These are phyloP conservation scores for Agrochola lota DNA, from an alignment of 2,888 invertebrate species.

Conservation along the genomic window DNA sequence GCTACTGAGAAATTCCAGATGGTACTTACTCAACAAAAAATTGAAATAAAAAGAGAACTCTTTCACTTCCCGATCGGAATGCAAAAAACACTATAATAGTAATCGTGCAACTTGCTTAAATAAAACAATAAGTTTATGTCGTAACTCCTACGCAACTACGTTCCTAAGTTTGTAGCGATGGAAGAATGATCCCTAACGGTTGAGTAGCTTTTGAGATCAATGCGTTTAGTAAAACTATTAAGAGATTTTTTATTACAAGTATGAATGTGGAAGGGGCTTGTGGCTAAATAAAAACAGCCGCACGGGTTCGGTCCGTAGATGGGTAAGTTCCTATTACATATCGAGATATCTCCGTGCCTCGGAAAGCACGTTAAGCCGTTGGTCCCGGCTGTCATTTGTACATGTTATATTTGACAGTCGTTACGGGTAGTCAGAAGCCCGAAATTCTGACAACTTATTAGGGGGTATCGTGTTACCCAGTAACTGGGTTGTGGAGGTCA, in stretches of 20 bases:
- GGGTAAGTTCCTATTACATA: no score
- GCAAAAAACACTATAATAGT: constrained; percentile 16
- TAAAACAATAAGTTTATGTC: constrained; percentile 45
- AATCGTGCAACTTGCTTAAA: constrained; percentile 1
- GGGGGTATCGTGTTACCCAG: no score
- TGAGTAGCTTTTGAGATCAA: constrained; percentile 60
- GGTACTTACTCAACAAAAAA: no score
- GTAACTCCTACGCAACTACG: constrained; percentile 32
- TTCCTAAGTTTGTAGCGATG: neutral
- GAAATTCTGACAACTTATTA: no score
- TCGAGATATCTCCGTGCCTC: no score
- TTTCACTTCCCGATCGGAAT: constrained; percentile 15
- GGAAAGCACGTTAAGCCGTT: no score
- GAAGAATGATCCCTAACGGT: constrained; percentile 48
- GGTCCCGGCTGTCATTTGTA: no score
- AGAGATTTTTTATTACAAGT: neutral
- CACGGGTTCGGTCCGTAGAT: neutral
- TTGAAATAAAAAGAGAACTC: neutral
- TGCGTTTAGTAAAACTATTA: constrained; percentile 4
- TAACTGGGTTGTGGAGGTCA: no score
- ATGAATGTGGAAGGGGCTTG: neutral
- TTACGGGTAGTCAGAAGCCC: no score
- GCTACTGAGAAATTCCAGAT: no score
- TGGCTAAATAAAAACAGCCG: neutral
- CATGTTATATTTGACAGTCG: no score